Percentiles rank a stretch among this genome's conserved stretches.
These are phyloP conservation scores for Oreotrochilus melanogaster DNA, from an alignment of 2,113 vertebrate species.

Conservation along the genomic window DNA sequence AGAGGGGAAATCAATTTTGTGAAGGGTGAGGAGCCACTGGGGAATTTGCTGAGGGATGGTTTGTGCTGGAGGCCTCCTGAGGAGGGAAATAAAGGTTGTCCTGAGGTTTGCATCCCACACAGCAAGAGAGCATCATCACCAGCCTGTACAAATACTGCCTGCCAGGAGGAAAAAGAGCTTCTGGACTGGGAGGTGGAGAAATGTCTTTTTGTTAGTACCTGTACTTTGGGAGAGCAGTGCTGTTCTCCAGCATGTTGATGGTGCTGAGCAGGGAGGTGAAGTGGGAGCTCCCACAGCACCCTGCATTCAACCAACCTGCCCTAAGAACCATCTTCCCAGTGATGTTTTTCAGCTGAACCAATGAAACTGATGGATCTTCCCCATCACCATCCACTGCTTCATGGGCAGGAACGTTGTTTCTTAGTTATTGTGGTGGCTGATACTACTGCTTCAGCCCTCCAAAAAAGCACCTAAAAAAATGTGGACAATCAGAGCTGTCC, in stretches of 20 bases:
- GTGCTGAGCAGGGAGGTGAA: fast-evolving
- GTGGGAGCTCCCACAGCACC: not conserved
- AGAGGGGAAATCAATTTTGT: fast-evolving
- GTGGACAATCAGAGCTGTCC: not conserved
- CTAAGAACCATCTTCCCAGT: fast-evolving
- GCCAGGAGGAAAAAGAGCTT: not conserved
- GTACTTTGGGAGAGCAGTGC: fast-evolving
- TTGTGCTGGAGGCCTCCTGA: not conserved
- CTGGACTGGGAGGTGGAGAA: not conserved
- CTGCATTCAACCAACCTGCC: fast-evolving
- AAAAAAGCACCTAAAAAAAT: fast-evolving
- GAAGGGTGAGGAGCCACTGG: not conserved
- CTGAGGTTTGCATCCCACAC: not conserved
- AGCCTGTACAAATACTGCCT: not conserved
- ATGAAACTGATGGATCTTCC: not conserved
- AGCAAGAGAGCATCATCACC: not conserved
- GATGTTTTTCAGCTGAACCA: not conserved
- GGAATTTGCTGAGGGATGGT: not conserved
- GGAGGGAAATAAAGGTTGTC: not conserved
- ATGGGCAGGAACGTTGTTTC: not conserved
- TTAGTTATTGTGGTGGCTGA: fast-evolving
- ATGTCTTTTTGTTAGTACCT: fast-evolving
- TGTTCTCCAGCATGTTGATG: fast-evolving
- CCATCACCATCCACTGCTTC: not conserved
- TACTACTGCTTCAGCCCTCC: not conserved